Conservation (phyloP, 2,888 invertebrate genomes). For the Pachliopta kotzebuea region DNA sequence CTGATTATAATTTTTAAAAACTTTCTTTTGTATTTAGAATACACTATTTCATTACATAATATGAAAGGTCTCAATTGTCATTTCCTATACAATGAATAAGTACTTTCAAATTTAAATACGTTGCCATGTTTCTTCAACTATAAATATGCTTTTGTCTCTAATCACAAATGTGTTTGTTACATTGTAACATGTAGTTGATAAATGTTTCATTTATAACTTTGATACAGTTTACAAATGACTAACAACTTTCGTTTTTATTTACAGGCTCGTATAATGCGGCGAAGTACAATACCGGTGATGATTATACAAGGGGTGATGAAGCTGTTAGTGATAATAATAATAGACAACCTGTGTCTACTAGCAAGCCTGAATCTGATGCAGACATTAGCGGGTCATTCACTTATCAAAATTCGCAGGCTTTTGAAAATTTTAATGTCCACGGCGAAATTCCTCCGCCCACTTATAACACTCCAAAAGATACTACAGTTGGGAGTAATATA, state of each 20-base stretch:
- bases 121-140: no score
- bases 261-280: slow-evolving; percentile 72
- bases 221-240: slow-evolving; percentile 63
- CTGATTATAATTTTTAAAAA: no score
- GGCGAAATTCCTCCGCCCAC: slow-evolving; percentile 31
- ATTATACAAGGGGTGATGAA: slow-evolving; percentile 55
- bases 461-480: slow-evolving; percentile 3
- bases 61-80: no score
- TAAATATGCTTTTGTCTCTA: no score
- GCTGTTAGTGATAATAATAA: slow-evolving; percentile 49
- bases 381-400: slow-evolving; percentile 49
- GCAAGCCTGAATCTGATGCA: slow-evolving; percentile 46
- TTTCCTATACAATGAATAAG: no score
- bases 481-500: not conserved
- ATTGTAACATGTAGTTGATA: slow-evolving; percentile 55
- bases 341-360: slow-evolving; percentile 50
- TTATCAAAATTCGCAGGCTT: slow-evolving; percentile 50
- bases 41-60: no score
- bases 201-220: slow-evolving; percentile 56
- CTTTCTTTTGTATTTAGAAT: no score
- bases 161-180: no score
- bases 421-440: slow-evolving; percentile 39
- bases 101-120: no score
- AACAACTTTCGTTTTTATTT: slow-evolving; percentile 74
- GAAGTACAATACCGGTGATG: slow-evolving; percentile 65